phyloP scores from a whole-genome alignment of 1,140 invertebrate genomes.

The Liolophura sinensis region DNA sequence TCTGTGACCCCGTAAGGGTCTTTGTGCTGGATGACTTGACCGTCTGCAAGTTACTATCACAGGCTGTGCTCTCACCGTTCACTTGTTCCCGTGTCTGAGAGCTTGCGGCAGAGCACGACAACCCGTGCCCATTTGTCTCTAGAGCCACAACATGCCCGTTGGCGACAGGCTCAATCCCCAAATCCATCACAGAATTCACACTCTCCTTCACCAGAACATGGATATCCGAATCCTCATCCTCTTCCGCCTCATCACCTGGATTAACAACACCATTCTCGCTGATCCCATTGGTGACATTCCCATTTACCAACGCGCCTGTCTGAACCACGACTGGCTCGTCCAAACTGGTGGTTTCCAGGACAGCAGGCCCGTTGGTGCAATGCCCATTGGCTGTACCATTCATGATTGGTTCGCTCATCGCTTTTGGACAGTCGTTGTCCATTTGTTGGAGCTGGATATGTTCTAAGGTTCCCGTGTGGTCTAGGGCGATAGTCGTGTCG shows the following conservation, averaged over 20 bases:
- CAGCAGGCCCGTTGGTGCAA: too few relatives aligned
- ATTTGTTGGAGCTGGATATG: neutral
- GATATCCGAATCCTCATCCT: neutral
- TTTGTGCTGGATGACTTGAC: conserved; percentile 12
- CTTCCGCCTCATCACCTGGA: neutral
- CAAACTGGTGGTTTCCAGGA: too few relatives aligned
- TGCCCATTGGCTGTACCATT: too few relatives aligned
- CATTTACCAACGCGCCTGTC: neutral
- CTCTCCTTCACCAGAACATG: neutral
- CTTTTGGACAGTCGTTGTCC: conserved; percentile 1
- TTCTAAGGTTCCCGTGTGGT: conserved; percentile 8
- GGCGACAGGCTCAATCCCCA: conserved; percentile 11
- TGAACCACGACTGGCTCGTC: neutral
- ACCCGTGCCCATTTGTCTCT: conserved; percentile 19
- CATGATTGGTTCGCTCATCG: too few relatives aligned
- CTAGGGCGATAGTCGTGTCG: conserved; percentile 72
- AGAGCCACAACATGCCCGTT: conserved; percentile 12
- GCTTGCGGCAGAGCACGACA: too few relatives aligned
- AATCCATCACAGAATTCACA: conserved; percentile 15
- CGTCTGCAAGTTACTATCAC: too few relatives aligned
- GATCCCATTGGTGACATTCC: neutral
- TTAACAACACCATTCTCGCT: conserved; percentile 13
- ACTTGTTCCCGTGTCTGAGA: too few relatives aligned
- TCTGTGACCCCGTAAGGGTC: neutral
- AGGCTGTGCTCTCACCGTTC: too few relatives aligned